A percentile compares a stretch with the other conserved stretches of the same genome.
These are phyloP conservation scores for Drosophila sulfurigaster DNA, from an alignment of 1,140 invertebrate genomes.

Conservation along the genomic window DNA sequence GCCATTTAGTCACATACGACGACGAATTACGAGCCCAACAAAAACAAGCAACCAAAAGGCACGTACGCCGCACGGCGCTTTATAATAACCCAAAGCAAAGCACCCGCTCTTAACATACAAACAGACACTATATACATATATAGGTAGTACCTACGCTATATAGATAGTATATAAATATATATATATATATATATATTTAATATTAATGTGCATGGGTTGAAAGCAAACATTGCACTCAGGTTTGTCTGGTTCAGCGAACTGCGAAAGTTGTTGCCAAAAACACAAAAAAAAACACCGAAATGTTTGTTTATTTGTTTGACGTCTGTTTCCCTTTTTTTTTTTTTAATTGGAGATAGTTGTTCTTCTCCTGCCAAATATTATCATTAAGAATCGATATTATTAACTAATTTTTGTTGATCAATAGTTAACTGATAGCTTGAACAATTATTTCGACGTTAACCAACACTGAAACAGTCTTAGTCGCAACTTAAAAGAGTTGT, in stretches of 20 bases:
- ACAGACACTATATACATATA: too few relatives aligned
- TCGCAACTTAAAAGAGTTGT: too few relatives aligned
- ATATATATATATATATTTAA: conserved; percentile 13
- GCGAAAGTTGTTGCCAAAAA: conserved; percentile 5
- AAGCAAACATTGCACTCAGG: conserved; percentile 9
- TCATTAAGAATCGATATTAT: too few relatives aligned
- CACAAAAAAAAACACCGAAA: background rate
- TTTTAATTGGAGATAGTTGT: background rate
- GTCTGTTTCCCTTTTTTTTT: too few relatives aligned
- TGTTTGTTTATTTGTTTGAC: background rate
- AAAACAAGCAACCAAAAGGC: conserved; percentile 53
- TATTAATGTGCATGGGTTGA: conserved; percentile 17
- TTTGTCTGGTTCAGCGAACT: conserved; percentile 32
- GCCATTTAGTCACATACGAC: conserved; percentile 67
- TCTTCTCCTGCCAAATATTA: background rate
- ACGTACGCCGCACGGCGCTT: conserved; percentile 49
- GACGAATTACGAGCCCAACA: conserved; percentile 21
- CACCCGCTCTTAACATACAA: background rate
- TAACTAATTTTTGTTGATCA: too few relatives aligned
- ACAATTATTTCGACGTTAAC: too few relatives aligned
- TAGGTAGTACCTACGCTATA: conserved; percentile 11
- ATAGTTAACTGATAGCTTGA: too few relatives aligned
- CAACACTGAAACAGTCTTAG: too few relatives aligned
- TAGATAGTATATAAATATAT: background rate
- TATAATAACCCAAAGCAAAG: background rate